Conservation (phyloP, 2,888 invertebrate genomes). For the Scelioninae gen. 1 region DNA sequence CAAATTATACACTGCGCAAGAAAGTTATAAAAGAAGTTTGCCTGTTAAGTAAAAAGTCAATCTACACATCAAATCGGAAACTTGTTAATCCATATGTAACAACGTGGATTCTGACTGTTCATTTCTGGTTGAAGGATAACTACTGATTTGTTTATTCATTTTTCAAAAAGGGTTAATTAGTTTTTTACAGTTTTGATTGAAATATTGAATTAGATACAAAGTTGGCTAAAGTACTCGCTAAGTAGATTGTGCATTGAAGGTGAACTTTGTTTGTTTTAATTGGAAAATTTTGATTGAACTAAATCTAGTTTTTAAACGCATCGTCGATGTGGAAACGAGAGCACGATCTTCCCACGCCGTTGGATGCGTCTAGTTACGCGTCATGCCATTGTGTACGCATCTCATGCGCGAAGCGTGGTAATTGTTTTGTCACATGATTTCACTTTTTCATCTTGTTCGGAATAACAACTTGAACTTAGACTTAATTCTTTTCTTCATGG, state of each 20-base stretch:
- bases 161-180: no score
- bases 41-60: conserved; percentile 60
- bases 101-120: conserved; percentile 38
- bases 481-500: no score
- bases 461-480: conserved; percentile 7
- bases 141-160: not conserved
- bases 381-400: conserved; percentile 39
- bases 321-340: conserved; percentile 75
- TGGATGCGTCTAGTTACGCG: conserved; percentile 70
- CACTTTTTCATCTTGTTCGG: conserved; percentile 35
- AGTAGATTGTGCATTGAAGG: not conserved
- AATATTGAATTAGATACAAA: no score
- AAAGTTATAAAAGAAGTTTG: conserved; percentile 62
- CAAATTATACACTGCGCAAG: conserved; percentile 66
- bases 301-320: conserved; percentile 49
- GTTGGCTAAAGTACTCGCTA: no score
- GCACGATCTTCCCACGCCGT: conserved; percentile 82
- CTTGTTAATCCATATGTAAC: conserved; percentile 52
- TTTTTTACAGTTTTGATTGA: no score
- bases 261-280: not conserved
- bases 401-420: conserved; percentile 46
- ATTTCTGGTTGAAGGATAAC: conserved; percentile 16
- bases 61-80: conserved; percentile 59
- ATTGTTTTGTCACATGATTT: conserved; percentile 55
- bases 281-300: conserved; percentile 25